Percentiles rank a stretch among this genome's conserved stretches.
Evolutionary conservation across 2,888 invertebrate genomes (phyloP).

Genomic region (Catocala fraxini): DNA sequence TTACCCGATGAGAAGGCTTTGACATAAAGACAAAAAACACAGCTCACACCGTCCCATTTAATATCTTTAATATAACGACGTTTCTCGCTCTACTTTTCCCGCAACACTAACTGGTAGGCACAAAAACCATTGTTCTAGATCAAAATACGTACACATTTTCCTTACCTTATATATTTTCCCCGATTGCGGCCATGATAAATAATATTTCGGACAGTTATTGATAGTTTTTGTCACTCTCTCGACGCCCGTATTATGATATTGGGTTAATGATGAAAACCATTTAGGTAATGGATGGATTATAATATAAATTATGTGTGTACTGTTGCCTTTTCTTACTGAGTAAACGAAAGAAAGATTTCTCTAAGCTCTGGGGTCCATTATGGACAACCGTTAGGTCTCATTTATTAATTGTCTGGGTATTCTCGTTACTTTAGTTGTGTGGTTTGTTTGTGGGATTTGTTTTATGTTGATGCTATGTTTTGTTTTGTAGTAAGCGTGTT

Average conservation of each 20-base stretch:
- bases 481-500: too few relatives aligned
- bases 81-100: background rate
- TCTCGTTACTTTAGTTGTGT: too few relatives aligned
- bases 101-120: background rate
- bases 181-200: conserved; percentile 24
- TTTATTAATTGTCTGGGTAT: conserved; percentile 2
- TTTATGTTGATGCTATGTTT: too few relatives aligned
- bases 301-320: conserved; percentile 43
- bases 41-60: too few relatives aligned
- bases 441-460: too few relatives aligned
- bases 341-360: conserved; percentile 1
- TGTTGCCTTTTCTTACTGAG: conserved; percentile 12
- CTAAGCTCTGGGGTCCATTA: conserved; percentile 7
- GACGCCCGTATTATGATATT: conserved; percentile 35
- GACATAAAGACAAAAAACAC: too few relatives aligned
- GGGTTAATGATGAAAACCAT: conserved; percentile 49
- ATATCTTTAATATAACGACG: background rate
- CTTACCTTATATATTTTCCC: conserved; percentile 6
- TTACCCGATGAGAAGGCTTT: too few relatives aligned
- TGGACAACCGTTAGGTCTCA: background rate
- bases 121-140: conserved; percentile 2
- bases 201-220: conserved; percentile 47
- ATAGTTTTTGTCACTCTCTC: conserved; percentile 51
- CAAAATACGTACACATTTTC: conserved; percentile 5
- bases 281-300: conserved; percentile 50